Evolutionary conservation across 1,140 invertebrate species (phyloP), one percentile per base, ranked within the genome.

Genomic region (Elymnias hypermnestra): DNA sequence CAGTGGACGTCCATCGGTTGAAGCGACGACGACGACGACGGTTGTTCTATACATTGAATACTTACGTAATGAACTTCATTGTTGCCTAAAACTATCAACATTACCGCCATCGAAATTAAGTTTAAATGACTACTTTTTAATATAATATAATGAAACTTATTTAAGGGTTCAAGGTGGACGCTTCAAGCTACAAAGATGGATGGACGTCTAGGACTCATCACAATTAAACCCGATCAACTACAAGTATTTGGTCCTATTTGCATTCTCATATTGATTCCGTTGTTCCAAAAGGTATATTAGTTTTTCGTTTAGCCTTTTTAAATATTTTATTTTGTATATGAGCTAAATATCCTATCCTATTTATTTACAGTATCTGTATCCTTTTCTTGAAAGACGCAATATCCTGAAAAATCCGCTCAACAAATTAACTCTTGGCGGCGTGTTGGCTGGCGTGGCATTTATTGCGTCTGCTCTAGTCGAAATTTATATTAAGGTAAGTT

Each of bases 101-200:
- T n/a, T n/a, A n/a, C n/a, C n/a, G n/a, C n/a, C n/a, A n/a, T n/a
- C n/a, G n/a, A n/a, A n/a, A n/a, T n/a, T n/a, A n/a, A n/a, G n/a
- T n/a, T n/a, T n/a, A n/a, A n/a, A n/a, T n/a, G n/a, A n/a, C n/a
- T n/a, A n/a, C n/a, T n/a, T n/a, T n/a, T n/a, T n/a, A n/a, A n/a
- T n/a, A n/a, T n/a, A n/a, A n/a, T n/a, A n/a, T n/a, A n/a, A n/a
- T n/a, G n/a, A n/a, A n/a, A n/a, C n/a, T n/a, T n/a, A n/a, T n/a
- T n/a, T n/a, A n/a, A 93, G 90, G 97, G 96, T 7, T 98, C 97
- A 0, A 89, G 94, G 33, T 99, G 97, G 97, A 97, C 96, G 0
- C 91, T 98, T 48, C 97, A 99, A 89, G 97, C 97, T 5, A 91
- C 92, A 0, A 89, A 92, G 53, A 97, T 99, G 95, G 87, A 96